Evolutionary conservation across 2,888 invertebrate genomes (phyloP), one percentile per base, ranked within the genome.

Genomic region (Pediacus dermestoides): DNA sequence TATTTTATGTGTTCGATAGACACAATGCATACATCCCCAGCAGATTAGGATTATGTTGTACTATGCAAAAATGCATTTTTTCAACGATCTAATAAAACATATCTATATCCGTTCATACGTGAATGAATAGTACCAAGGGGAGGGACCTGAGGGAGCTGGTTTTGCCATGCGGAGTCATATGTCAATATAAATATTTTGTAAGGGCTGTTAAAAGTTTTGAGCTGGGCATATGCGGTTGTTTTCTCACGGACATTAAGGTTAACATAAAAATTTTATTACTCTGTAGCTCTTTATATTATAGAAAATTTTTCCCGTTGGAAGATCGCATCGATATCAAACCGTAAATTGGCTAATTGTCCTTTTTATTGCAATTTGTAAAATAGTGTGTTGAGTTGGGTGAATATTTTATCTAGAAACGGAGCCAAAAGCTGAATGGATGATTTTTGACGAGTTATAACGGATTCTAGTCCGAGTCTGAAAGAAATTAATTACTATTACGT

Each of bases 141-240:
- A 25, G 36, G 30, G 32, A 28, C 12, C 7, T 9, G 10, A 16
- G 13, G 23, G 37, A 45, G 45, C 47, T 50, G 47, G 47, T 50
- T 48, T 39, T 30, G 48, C 54, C 53, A 49, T 56, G 54, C 57
- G 56, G 62, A 66, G 62, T 64, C 63, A 66, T 65, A 57, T 65
- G 66, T 66, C 65, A 66, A 63, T 65, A 65, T 66, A 66, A 66
- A 66, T 66, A 66, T 65, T 63, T 62, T 62, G 60, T 60, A 59
- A 64, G 63, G 63, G 61, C 63, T 60, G 63, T 59, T 58, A 57
- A 61, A 57, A 55, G 51, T 52, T 53, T 57, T 50, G 51, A 57
- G 55, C 50, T 50, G 10, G 56, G 58, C 57, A 60, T 60, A 58
- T 55, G 61, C 48, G 58, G 63, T 61, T 55, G 56, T 59, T 64